Evolutionary conservation across 2,113 vertebrate species (phyloP).

Genomic region (Oreamnos americanus): DNA sequence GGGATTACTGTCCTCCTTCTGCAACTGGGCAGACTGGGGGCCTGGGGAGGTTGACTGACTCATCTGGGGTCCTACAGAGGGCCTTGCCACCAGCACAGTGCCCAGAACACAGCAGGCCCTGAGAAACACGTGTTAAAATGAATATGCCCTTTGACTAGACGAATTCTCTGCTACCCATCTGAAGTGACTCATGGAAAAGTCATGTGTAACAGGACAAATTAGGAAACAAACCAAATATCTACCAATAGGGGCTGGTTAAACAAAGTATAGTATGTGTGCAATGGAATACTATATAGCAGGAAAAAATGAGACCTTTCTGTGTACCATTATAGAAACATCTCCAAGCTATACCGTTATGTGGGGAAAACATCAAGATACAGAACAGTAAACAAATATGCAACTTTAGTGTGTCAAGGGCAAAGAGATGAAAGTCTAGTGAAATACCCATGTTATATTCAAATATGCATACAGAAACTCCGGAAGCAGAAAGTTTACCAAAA

Average conservation of each 20-base stretch:
- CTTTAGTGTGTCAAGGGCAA: background rate
- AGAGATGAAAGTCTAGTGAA: background rate
- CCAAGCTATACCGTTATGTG: background rate
- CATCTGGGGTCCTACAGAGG: background rate
- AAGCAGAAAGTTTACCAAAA: background rate
- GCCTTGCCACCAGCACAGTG: background rate
- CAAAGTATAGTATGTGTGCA: background rate
- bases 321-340: background rate
- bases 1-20: background rate
- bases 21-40: fast-evolving
- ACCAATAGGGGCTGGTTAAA: background rate
- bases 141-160: background rate
- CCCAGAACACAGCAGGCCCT: background rate
- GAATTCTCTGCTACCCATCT: background rate
- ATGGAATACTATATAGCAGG: background rate
- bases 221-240: background rate
- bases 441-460: background rate
- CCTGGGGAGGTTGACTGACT: background rate
- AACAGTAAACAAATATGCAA: background rate
- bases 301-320: background rate
- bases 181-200: background rate
- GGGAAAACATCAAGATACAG: background rate
- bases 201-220: background rate
- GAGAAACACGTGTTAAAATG: background rate
- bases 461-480: background rate